Evolutionary conservation across 2,888 invertebrate genomes (phyloP).

Genomic region (Tipula vernalis): DNA sequence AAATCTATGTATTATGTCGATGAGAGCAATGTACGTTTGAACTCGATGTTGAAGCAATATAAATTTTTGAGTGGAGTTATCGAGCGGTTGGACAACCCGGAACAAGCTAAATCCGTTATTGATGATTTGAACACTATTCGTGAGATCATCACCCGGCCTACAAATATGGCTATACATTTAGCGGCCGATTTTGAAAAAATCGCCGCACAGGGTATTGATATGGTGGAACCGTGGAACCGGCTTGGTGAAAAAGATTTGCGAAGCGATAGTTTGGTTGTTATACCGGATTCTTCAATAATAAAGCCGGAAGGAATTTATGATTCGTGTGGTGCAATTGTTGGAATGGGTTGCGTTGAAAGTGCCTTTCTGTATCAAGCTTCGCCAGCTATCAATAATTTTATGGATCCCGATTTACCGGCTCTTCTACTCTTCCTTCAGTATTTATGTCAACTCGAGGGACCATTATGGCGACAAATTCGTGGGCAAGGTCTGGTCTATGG

Average conservation of each 20-base stretch:
- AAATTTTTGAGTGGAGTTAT: conserved; percentile 58
- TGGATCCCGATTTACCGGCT: conserved; percentile 53
- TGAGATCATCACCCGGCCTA: conserved; percentile 42
- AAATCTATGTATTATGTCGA: conserved; percentile 44
- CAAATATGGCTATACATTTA: conserved; percentile 56
- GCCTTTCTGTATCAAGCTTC: conserved; percentile 56
- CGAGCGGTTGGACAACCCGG: conserved; percentile 42
- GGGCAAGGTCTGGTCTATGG: conserved; percentile 78
- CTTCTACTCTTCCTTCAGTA: conserved; percentile 72
- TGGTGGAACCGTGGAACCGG: conserved; percentile 40
- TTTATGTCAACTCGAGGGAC: conserved; percentile 52
- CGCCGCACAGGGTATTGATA: conserved; percentile 12
- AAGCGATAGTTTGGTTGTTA: conserved; percentile 13
- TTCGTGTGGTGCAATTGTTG: conserved; percentile 51
- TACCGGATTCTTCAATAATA: conserved; percentile 23
- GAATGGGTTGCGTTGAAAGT: conserved; percentile 73
- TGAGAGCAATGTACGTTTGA: conserved; percentile 59
- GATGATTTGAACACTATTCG: conserved; percentile 46
- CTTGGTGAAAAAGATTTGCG: conserved; percentile 21
- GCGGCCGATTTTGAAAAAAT: conserved; percentile 47
- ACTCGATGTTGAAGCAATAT: conserved; percentile 62
- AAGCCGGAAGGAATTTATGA: conserved; percentile 27
- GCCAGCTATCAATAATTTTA: conserved; percentile 50
- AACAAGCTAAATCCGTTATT: conserved; percentile 38
- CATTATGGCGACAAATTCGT: conserved; percentile 78